These are phyloP conservation scores for Bombyx mandarina DNA, from an alignment of 1,140 invertebrate species.

Conservation along the genomic window DNA sequence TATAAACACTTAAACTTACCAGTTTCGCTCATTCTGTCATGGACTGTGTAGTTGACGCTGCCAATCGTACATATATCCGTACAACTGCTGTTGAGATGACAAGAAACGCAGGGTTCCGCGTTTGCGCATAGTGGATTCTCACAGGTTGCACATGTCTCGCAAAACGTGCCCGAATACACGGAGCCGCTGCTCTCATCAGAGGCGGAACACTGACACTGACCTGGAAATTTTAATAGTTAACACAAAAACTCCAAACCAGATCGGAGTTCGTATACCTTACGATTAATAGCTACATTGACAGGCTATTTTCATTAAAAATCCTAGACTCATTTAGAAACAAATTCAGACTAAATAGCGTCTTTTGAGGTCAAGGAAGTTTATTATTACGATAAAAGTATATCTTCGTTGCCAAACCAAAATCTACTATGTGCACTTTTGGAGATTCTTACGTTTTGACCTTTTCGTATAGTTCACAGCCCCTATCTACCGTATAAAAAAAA, in stretches of 20 bases:
- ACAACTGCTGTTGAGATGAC: slow-evolving; percentile 38
- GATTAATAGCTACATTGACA: no score
- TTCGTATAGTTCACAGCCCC: no score
- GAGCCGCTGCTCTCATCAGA: slow-evolving; percentile 55
- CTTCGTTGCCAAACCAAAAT: no score
- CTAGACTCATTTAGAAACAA: no score
- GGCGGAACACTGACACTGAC: slow-evolving; percentile 79
- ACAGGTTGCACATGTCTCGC: slow-evolving; percentile 85
- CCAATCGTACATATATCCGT: slow-evolving; percentile 33
- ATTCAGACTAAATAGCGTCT: no score
- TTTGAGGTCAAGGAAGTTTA: no score
- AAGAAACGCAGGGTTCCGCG: slow-evolving; percentile 51
- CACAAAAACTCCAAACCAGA: neutral
- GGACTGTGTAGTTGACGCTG: slow-evolving; percentile 42
- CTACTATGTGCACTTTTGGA: no score
- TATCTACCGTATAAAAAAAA: no score
- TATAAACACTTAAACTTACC: slow-evolving; percentile 12
- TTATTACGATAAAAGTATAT: no score
- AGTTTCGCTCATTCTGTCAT: slow-evolving; percentile 23
- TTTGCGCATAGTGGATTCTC: slow-evolving; percentile 52
- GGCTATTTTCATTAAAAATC: no score
- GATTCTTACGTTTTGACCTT: no score
- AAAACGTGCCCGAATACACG: slow-evolving; percentile 83
- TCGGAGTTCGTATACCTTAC: no score
- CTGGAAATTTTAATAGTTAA: slow-evolving; percentile 16